phyloP scores from a whole-genome alignment of 2,113 vertebrate genomes.

The Erythrolamprus reginae region DNA sequence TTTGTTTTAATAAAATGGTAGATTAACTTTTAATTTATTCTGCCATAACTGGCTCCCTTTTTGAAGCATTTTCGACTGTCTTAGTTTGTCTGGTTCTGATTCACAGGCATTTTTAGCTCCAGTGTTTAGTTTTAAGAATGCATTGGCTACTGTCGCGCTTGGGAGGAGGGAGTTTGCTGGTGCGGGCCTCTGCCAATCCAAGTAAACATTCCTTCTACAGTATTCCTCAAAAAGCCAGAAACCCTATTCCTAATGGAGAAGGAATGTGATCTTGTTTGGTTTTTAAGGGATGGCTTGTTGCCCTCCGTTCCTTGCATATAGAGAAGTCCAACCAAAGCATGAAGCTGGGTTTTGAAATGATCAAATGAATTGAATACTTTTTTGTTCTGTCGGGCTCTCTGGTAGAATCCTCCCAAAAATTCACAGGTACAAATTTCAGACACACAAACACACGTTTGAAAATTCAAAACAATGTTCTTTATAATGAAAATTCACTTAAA shows the following conservation, averaged over 20 bases:
- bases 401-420: too few species aligned
- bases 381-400: too few species aligned
- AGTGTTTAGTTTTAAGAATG: background rate
- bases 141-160: background rate
- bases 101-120: background rate
- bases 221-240: background rate
- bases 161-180: background rate
- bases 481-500: too few species aligned
- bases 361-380: background rate
- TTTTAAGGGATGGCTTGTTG: background rate
- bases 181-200: background rate
- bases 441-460: too few species aligned
- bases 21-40: background rate
- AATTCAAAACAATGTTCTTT: too few species aligned
- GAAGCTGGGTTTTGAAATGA: background rate
- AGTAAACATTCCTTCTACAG: background rate
- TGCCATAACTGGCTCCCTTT: background rate
- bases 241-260: background rate
- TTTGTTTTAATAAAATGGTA: background rate
- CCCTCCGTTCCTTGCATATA: background rate
- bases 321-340: background rate
- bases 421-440: too few species aligned
- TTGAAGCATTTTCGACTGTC: background rate
- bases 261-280: background rate
- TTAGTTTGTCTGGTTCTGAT: background rate